Conservation (phyloP, 2,113 vertebrate species). For the Ictalurus punctatus region DNA sequence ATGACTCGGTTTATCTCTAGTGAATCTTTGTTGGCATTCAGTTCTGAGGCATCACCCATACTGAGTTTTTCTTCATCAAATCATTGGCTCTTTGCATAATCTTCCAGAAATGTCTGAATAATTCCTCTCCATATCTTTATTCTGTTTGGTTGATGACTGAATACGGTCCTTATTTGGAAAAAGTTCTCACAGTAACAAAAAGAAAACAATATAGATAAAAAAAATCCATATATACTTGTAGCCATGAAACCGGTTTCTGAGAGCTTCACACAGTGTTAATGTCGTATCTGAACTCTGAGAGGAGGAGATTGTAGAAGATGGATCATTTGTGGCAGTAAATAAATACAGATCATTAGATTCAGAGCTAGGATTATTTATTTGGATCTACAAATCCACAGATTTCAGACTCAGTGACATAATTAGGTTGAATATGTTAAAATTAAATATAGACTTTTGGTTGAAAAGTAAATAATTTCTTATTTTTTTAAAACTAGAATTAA, state of each 20-base stretch:
- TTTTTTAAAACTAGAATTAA: not conserved
- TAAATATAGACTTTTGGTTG: not conserved
- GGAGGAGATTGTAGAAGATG: too few species aligned
- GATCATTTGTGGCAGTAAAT: too few species aligned
- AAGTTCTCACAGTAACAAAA: not conserved
- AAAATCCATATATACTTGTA: not conserved
- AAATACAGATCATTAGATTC: not conserved
- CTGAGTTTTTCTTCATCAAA: not conserved
- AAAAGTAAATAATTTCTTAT: not conserved
- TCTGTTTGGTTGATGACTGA: not conserved
- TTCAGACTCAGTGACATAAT: not conserved
- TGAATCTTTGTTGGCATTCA: not conserved
- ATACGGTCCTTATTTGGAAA: not conserved
- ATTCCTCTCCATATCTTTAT: not conserved
- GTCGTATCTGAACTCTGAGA: too few species aligned
- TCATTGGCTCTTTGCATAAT: not conserved
- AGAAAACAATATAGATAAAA: not conserved
- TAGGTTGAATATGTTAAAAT: not conserved
- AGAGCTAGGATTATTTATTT: not conserved
- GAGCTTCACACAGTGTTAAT: too few species aligned
- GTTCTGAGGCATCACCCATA: not conserved
- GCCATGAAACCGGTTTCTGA: not conserved
- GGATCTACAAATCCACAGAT: not conserved
- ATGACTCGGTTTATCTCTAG: not conserved
- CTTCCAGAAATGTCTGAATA: too few species aligned